These are phyloP conservation scores for Bradysia coprophila DNA, from an alignment of 1,140 invertebrate genomes.

Conservation along the genomic window DNA sequence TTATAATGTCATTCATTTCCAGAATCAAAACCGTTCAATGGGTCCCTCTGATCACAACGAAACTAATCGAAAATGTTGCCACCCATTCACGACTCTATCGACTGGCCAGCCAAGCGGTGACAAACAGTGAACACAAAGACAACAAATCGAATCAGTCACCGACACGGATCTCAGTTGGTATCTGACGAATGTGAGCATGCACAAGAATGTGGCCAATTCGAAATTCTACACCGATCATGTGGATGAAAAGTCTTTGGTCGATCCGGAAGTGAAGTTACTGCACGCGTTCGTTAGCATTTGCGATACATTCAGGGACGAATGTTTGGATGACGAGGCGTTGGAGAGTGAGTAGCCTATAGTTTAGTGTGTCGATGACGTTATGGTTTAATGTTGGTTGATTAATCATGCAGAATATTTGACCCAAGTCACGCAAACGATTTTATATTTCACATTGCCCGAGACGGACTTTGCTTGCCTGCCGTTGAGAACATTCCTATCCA, in stretches of 20 bases:
- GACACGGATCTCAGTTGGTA: conserved; percentile 49
- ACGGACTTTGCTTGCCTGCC: conserved; percentile 73
- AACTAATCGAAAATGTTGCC: conserved; percentile 76
- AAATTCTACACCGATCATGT: conserved; percentile 18
- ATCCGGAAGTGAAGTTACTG: conserved; percentile 3
- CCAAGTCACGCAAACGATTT: conserved; percentile 64
- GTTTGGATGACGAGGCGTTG: not conserved
- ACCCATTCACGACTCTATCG: conserved; percentile 70
- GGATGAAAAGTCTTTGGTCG: conserved; percentile 15
- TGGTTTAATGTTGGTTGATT: no score
- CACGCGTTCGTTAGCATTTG: conserved; percentile 3
- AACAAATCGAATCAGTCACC: conserved; percentile 17
- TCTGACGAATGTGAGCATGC: conserved; percentile 17
- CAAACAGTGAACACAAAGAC: conserved; percentile 1
- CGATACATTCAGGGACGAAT: conserved; percentile 2
- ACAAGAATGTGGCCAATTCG: conserved; percentile 23
- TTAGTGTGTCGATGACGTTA: no score
- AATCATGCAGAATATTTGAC: conserved; percentile 55
- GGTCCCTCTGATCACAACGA: conserved; percentile 70
- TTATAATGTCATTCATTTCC: conserved; percentile 7
- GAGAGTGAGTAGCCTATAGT: conserved; percentile 4
- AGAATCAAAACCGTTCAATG: conserved; percentile 79
- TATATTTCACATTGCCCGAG: conserved; percentile 68
- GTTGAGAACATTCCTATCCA: conserved; percentile 58
- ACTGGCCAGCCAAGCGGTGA: conserved; percentile 1